Percentiles rank a stretch among this genome's conserved stretches.
Evolutionary conservation across 2,797 vertebrate species (phyloP).

Genomic region (Vespertilio murinus): DNA sequence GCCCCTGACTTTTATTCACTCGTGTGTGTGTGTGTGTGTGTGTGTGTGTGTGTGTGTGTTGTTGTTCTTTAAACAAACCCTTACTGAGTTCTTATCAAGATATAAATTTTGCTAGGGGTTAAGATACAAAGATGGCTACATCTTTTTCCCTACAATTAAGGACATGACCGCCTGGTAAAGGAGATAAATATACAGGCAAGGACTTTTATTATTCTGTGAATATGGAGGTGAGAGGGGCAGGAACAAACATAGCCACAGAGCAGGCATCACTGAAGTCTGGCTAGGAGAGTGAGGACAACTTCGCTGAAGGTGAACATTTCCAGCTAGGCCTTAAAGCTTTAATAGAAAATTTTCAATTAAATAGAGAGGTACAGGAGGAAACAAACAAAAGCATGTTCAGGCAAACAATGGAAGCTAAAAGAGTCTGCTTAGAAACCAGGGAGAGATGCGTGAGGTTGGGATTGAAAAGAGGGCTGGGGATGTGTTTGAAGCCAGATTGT

Average conservation of each 20-base stretch:
- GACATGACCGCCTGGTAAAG: neutral
- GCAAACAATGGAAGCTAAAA: neutral
- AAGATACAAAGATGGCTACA: neutral
- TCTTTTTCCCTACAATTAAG: constrained; percentile 24
- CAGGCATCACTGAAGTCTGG: neutral
- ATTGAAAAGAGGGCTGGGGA: neutral
- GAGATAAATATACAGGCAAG: neutral
- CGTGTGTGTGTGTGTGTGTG: neutral
- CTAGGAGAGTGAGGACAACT: neutral
- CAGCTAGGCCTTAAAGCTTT: neutral
- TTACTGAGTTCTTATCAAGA: neutral
- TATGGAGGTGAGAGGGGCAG: neutral
- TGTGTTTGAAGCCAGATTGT: neutral
- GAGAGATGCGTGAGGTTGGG: neutral
- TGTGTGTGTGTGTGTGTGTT: neutral
- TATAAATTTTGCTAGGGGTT: neutral
- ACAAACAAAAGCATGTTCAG: neutral
- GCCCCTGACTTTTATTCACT: neutral
- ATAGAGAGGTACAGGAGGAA: neutral
- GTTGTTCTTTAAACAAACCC: neutral
- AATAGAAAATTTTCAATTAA: neutral
- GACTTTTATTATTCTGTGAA: neutral
- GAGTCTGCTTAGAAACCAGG: neutral
- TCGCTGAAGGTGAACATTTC: neutral
- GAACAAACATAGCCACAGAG: neutral